These are phyloP conservation scores for Poecilia wingei DNA, from an alignment of 2,797 vertebrate genomes.

Conservation along the genomic window DNA sequence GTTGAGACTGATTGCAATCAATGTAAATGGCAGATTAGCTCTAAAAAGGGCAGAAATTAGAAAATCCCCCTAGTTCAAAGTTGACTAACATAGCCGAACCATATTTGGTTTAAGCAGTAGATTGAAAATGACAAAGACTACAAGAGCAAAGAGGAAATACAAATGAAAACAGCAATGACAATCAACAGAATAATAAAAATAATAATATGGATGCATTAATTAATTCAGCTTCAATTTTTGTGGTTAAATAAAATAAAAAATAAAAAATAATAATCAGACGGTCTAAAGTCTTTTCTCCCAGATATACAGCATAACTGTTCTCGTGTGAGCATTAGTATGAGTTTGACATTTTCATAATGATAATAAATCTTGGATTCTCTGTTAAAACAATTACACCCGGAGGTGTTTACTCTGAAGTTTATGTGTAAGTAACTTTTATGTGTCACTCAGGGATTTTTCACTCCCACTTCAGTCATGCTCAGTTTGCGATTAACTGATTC, in stretches of 20 bases:
- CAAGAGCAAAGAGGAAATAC: neutral
- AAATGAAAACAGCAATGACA: neutral
- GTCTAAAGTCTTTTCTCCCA: constrained; percentile 13
- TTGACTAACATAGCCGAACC: neutral
- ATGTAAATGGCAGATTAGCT: neutral
- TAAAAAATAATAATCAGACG: too few relatives aligned
- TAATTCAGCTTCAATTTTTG: neutral
- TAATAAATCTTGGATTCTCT: constrained; percentile 46
- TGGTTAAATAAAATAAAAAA: neutral
- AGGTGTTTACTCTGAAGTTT: constrained; percentile 41
- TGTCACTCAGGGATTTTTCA: constrained; percentile 1
- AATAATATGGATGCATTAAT: neutral
- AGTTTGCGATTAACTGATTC: constrained; percentile 29
- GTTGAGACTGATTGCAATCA: neutral
- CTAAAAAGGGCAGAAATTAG: neutral
- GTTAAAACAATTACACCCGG: constrained; percentile 39
- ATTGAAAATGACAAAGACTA: neutral
- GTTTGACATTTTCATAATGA: constrained; percentile 53
- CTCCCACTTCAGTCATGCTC: neutral
- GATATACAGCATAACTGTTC: constrained; percentile 46
- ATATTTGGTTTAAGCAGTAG: neutral
- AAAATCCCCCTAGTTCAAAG: neutral
- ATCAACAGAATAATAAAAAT: neutral
- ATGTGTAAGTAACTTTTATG: constrained; percentile 25
- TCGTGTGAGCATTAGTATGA: constrained; percentile 56